Base-by-base conservation (phyloP, 1,140 invertebrate genomes). In the Agrypnia vestita region DNA sequence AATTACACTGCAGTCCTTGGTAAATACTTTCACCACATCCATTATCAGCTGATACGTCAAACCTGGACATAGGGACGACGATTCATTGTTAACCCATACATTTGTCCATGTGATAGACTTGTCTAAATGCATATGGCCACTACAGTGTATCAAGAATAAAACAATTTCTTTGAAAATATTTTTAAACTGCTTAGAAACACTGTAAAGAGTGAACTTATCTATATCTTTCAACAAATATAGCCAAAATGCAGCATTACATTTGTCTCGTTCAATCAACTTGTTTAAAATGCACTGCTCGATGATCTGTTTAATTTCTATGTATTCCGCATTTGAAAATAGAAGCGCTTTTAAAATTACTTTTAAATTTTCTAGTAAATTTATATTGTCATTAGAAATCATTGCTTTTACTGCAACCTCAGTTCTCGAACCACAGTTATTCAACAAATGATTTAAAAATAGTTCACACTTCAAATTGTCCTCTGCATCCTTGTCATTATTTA, bases 81-180 rank as follows among this genome's bases (percentile, higher is more conserved):
- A 76, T n/a, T 76, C 64, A 81, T 84, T 77, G 51, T 25, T 80
- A 79, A 87, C 81, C 90, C 88, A 88, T 64, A 85, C 84, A 85
- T 85, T 73, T 86, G 84, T 62, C 85, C 84, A 76, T 82, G 84
- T 12, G 86, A 56, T 49, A 84, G 84, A 62, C 82, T 89, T 72
- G 10, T 84, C 19, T 21, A 84, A 84, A 64, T 83, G 84, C 89
- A 91, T 91, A 80, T 84, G 85, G 25, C 85, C 84, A 74, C 89
- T 89, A 82, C 90, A 89, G 84, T 92, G 91, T 72, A 91, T 86
- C 56, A 93, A 85, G 81, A 89, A 89, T 84, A 90, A 90, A n/a
- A 90, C 82, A 47, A 92, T 87, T 71, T 88, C 84, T 55, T 86
- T 84, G 69, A 89, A 88, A 84, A 93, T 88, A 69, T 87, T 83